Base-by-base conservation (phyloP, 1,140 invertebrate genomes). In the Ylistrum balloti region DNA sequence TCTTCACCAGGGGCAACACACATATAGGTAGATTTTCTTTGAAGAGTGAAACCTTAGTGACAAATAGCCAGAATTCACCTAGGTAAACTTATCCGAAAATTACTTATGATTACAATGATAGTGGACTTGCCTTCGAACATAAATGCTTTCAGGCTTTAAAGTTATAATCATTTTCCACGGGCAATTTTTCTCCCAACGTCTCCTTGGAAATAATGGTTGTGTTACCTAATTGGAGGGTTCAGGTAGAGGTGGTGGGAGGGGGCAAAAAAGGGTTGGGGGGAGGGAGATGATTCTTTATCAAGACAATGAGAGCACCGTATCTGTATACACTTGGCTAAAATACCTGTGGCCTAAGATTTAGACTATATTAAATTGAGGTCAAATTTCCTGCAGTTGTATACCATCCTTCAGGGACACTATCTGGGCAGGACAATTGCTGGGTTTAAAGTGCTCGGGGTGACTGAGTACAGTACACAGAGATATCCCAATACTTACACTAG, bases 211-310 rank as follows among this genome's bases (percentile, higher is more conserved):
- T 48, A 20, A 2, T 13, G 17, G 9, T 11, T 3, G 0, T 74
- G 56, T 74, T 74, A 74, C 22, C 56, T 74, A 74, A 74, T 74
- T 74, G 56, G 56, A 74, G 56, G 56, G 56, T 74, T 74, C n/a
- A 28, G 22, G 56, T 74, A 74, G 56, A 74, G n/a, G 56, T 9
- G 22, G 56, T 0, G 56, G 7, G 2, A 28, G n/a, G 22, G 56
- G n/a, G 22, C 22, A n/a, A 17, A 28, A 11, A 3, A 7, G 22
- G n/a, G n/a, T n/a, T n/a, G n/a, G n/a, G 56, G n/a, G 56, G n/a
- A 28, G 56, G 56, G 56, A 3, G 7, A 0, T 28, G 1, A n/a
- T 28, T 56, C n/a, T 74, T n/a, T 74, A n/a, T 74, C 1, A 74
- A 74, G 56, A 74, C 11, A 74, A 28, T 28, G 56, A 74, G 56